Evolutionary conservation across 2,888 invertebrate genomes (phyloP).

Genomic region (Syrphus vitripennis): DNA sequence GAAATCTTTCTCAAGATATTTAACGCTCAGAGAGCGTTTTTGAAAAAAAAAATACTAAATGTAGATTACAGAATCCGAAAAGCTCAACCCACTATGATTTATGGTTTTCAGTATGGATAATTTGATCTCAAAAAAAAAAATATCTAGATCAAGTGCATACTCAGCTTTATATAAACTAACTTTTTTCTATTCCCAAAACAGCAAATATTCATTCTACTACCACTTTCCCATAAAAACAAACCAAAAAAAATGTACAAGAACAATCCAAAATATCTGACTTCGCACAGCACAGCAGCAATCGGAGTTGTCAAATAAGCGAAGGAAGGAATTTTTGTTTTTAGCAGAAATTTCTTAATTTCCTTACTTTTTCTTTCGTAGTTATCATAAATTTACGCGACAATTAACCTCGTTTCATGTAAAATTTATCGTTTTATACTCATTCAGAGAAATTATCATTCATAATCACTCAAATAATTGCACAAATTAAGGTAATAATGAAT

Average conservation of each 20-base stretch:
- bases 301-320: conserved; percentile 53
- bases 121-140: too few species aligned
- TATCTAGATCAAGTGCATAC: background rate
- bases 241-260: conserved; percentile 57
- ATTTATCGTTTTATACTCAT: conserved; percentile 39
- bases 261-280: conserved; percentile 19
- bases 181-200: background rate
- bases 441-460: background rate
- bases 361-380: conserved; percentile 55
- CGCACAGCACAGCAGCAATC: conserved; percentile 6
- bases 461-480: conserved; percentile 21
- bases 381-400: conserved; percentile 31
- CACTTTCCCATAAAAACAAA: background rate
- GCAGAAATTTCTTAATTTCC: conserved; percentile 52
- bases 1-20: too few species aligned
- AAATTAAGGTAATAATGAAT: conserved; percentile 22
- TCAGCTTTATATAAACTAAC: background rate
- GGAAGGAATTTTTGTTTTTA: conserved; percentile 61
- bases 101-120: too few species aligned
- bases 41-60: too few species aligned
- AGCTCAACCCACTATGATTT: too few species aligned
- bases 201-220: conserved; percentile 13
- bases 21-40: too few species aligned
- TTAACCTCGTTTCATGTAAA: conserved; percentile 31
- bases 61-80: too few species aligned